A percentile compares a stretch with the other conserved stretches of the same genome.
phyloP scores from a whole-genome alignment of 1,140 invertebrate species.

The Ganaspis sp. region DNA sequence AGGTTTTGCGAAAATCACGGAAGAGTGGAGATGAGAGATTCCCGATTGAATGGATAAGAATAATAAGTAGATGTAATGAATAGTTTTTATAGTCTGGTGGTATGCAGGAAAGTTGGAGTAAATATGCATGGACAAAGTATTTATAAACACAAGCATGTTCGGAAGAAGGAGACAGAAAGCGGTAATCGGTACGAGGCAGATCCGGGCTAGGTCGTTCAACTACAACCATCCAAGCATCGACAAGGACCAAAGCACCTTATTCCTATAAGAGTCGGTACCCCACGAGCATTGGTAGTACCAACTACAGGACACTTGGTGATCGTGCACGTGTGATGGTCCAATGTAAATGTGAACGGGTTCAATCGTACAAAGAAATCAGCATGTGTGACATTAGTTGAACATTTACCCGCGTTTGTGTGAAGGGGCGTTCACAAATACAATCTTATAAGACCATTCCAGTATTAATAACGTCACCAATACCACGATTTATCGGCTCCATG shows the following conservation, averaged over 20 bases:
- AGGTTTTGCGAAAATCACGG: too few species aligned
- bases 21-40: neutral
- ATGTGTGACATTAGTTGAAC: conserved; percentile 17
- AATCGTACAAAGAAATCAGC: conserved; percentile 30
- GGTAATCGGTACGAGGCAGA: conserved; percentile 23
- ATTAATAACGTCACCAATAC: conserved; percentile 17
- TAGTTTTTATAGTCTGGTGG: neutral
- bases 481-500: conserved; percentile 2
- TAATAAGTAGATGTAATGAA: conserved; percentile 10
- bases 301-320: conserved; percentile 18
- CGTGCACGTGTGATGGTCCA: conserved; percentile 8
- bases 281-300: conserved; percentile 18
- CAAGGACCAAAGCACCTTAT: neutral
- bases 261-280: neutral
- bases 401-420: neutral
- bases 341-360: conserved; percentile 26
- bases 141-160: conserved; percentile 28
- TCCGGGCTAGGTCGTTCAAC: conserved; percentile 29
- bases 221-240: conserved; percentile 20
- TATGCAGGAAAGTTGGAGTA: conserved; percentile 13
- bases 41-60: conserved; percentile 1
- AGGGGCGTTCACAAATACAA: conserved; percentile 1
- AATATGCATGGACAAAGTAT: conserved; percentile 24
- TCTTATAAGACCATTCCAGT: conserved; percentile 5
- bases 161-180: conserved; percentile 22